These are phyloP conservation scores for Orthosia incerta DNA, from an alignment of 2,888 invertebrate species.

Conservation along the genomic window DNA sequence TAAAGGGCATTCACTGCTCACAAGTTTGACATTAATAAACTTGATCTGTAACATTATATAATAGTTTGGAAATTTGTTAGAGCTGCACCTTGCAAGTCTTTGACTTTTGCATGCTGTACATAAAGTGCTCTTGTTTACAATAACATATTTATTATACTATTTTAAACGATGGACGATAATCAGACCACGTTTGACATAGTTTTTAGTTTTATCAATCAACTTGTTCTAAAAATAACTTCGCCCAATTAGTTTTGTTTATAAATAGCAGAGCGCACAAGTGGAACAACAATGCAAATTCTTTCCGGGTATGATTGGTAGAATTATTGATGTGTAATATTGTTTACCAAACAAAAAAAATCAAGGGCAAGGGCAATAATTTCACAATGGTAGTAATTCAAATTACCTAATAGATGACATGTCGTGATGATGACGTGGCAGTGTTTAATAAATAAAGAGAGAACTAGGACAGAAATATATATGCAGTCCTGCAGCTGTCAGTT, in stretches of 20 bases:
- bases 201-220: not conserved
- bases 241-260: not conserved
- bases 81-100: not conserved
- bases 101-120: not conserved
- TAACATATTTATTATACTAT: not conserved
- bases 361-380: constrained; percentile 12
- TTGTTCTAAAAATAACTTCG: not conserved
- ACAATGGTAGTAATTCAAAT: constrained; percentile 11
- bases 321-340: constrained; percentile 25
- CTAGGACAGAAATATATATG: constrained; percentile 21
- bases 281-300: not conserved
- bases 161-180: not conserved
- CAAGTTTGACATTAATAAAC: constrained; percentile 72
- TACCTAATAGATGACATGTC: constrained; percentile 15
- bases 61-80: constrained; percentile 38
- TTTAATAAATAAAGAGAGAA: constrained; percentile 9
- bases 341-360: constrained; percentile 34
- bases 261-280: constrained; percentile 9
- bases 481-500: constrained; percentile 29
- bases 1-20: constrained; percentile 77
- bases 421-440: constrained; percentile 1
- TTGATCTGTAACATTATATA: constrained; percentile 57
- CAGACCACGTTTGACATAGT: no score
- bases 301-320: constrained; percentile 8
- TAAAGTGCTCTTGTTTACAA: not conserved